Percentiles rank a stretch among this genome's conserved stretches.
These are phyloP conservation scores for Nothobranchius furzeri DNA, from an alignment of 2,113 vertebrate genomes.

Conservation along the genomic window DNA sequence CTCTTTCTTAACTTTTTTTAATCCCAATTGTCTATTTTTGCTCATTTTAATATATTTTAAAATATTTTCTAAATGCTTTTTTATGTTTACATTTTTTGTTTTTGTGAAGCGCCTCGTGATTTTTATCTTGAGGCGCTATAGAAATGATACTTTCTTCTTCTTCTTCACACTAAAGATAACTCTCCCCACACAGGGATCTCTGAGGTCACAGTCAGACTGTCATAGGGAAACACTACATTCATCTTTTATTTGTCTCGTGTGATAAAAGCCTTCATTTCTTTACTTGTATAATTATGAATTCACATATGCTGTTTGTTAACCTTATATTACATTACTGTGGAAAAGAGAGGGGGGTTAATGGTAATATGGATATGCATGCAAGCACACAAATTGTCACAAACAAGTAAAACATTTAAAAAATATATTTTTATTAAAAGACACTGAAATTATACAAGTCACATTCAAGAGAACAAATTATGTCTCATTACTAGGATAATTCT, in stretches of 20 bases:
- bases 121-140: no score
- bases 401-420: constrained; percentile 11
- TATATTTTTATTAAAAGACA: constrained; percentile 57
- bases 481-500: constrained; percentile 19
- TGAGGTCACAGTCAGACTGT: constrained; percentile 14
- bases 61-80: no score
- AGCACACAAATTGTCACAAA: not conserved
- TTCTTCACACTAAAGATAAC: no score
- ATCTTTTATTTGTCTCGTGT: not conserved
- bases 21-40: no score
- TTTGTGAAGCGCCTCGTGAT: no score
- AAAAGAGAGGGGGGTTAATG: not conserved
- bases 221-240: not conserved
- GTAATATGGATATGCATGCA: not conserved
- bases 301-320: not conserved
- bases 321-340: not conserved
- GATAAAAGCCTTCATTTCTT: not conserved
- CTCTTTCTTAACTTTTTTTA: no score
- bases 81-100: no score
- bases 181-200: not conserved
- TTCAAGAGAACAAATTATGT: not conserved
- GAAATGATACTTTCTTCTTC: no score
- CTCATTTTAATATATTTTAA: no score
- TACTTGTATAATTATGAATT: not conserved
- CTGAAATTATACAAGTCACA: constrained; percentile 29